phyloP scores from a whole-genome alignment of 1,140 invertebrate species.

The Drosophila malerkotliana region DNA sequence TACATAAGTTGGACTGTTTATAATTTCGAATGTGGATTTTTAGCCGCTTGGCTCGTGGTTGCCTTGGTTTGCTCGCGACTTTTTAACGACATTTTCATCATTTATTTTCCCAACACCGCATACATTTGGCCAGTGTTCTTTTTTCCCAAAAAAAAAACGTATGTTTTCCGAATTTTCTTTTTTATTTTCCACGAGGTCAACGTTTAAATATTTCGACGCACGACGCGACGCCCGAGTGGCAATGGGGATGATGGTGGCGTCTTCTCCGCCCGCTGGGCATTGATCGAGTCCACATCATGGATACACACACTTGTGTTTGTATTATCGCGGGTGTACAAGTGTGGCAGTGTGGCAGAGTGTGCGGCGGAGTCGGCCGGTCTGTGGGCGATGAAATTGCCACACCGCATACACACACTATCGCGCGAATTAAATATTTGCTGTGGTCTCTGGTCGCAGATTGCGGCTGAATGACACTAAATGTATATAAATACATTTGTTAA shows the following conservation, averaged over 20 bases:
- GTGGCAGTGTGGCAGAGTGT: conserved; percentile 15
- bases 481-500: conserved; percentile 24
- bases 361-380: conserved; percentile 33
- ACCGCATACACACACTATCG: conserved; percentile 27
- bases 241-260: conserved; percentile 34
- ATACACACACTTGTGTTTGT: conserved; percentile 1
- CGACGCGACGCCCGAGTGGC: conserved; percentile 47
- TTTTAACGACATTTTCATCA: conserved; percentile 63
- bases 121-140: conserved; percentile 26
- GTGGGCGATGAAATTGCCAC: conserved; percentile 66
- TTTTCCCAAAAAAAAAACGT: conserved; percentile 53
- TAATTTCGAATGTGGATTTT: conserved; percentile 18
- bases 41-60: conserved; percentile 26
- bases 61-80: conserved; percentile 49
- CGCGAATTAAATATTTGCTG: conserved; percentile 62
- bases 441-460: conserved; percentile 31
- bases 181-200: conserved; percentile 66
- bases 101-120: conserved; percentile 72
- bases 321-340: conserved; percentile 9
- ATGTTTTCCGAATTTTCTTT: conserved; percentile 59
- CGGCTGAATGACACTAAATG: conserved; percentile 65
- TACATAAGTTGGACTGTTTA: neutral
- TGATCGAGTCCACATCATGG: conserved; percentile 27
- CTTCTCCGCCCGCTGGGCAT: conserved; percentile 48
- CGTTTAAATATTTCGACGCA: conserved; percentile 67